Percentiles rank a stretch among this genome's conserved stretches.
phyloP scores from a whole-genome alignment of 1,140 invertebrate species.

The Chymomyza costata region DNA sequence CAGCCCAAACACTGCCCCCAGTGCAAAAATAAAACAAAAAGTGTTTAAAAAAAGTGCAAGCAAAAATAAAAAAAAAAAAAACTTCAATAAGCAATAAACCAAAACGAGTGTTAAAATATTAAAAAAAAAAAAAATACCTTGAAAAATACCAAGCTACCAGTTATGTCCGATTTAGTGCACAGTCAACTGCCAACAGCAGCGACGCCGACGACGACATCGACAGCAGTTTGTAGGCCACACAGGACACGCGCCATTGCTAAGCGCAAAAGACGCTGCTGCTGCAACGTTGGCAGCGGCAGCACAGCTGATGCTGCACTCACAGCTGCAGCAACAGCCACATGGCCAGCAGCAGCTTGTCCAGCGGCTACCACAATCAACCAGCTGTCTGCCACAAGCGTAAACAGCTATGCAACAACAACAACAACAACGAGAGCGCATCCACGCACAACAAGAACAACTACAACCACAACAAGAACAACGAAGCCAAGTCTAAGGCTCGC shows the following conservation, averaged over 20 bases:
- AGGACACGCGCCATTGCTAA: conserved; percentile 53
- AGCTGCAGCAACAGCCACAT: background rate
- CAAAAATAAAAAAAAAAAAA: conserved; percentile 5
- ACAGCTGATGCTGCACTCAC: no score
- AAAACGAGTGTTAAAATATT: conserved; percentile 3
- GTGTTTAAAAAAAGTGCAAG: conserved; percentile 16
- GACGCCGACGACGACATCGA: conserved; percentile 19
- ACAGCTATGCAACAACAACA: conserved; percentile 17
- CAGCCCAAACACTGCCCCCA: background rate
- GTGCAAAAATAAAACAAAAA: conserved; percentile 9
- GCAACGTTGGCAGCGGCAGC: conserved; percentile 2
- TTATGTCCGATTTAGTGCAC: no score
- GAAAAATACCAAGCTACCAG: no score
- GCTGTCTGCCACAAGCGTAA: background rate
- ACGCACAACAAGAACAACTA: conserved; percentile 13
- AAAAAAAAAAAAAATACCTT: no score
- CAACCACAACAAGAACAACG: background rate
- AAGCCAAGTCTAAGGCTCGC: conserved; percentile 24
- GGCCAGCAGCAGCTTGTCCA: background rate
- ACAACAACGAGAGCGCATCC: conserved; percentile 17
- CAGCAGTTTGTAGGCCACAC: no score
- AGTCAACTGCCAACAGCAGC: conserved; percentile 2
- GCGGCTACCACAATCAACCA: no score
- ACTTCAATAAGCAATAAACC: conserved; percentile 10
- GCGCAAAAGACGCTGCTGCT: conserved; percentile 51